phyloP scores from a whole-genome alignment of 2,113 vertebrate genomes.

The Ptyas mucosa region DNA sequence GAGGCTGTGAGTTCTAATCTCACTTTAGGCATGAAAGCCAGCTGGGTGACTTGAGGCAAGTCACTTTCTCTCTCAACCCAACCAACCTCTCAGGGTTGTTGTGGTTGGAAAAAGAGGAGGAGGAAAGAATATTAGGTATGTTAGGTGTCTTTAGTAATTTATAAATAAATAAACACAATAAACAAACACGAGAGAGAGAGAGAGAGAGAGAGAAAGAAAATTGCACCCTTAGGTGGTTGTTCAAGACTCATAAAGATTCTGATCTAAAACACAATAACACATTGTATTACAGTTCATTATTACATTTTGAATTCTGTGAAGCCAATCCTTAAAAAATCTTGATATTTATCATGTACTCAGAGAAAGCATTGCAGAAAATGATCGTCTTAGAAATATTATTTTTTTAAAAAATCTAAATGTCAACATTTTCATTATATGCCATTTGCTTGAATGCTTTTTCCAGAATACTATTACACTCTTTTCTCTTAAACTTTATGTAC shows the following conservation, averaged over 20 bases:
- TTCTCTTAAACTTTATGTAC: constrained; percentile 36
- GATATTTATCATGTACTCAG: constrained; percentile 29
- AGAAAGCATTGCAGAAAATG: constrained; percentile 46
- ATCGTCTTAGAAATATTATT: constrained; percentile 26
- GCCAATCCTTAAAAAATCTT: not conserved
- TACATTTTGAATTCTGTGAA: constrained; percentile 23
- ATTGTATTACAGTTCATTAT: constrained; percentile 17
- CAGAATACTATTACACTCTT: constrained; percentile 47
- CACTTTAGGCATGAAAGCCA: not conserved
- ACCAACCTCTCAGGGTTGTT: not conserved
- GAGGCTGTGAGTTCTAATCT: not conserved
- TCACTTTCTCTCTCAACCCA: not conserved
- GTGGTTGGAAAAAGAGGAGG: not conserved
- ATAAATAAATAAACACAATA: too few relatives aligned
- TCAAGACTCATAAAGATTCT: constrained; percentile 7
- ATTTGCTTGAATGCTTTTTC: constrained; percentile 51
- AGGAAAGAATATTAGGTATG: not conserved
- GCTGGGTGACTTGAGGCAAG: not conserved
- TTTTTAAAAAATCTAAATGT: constrained; percentile 18
- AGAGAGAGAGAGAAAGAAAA: not conserved
- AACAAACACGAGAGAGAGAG: too few relatives aligned
- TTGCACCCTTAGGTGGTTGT: not conserved
- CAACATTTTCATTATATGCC: constrained; percentile 50
- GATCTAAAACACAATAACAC: constrained; percentile 39
- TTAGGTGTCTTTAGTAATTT: not conserved